Evolutionary conservation across 2,797 vertebrate genomes (phyloP), one percentile per base, ranked within the genome.

Genomic region (Dendrocincla tyrannina): DNA sequence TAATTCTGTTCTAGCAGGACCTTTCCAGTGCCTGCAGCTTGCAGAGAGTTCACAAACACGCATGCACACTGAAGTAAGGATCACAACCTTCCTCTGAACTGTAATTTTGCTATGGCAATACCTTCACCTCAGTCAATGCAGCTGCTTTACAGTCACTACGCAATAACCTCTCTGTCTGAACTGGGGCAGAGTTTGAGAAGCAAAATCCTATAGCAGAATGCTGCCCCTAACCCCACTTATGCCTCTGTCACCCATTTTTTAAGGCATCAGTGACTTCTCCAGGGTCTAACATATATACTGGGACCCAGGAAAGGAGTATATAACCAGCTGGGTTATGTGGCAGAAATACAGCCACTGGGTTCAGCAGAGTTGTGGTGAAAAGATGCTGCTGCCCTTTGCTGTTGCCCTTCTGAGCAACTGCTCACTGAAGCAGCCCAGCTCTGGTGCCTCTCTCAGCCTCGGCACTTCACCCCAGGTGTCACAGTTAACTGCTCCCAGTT

Each of bases 391-490:
- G 6, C 11, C 24, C 7, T 1, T 58, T 12, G 1, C 8, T 24
- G 30, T 42, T 33, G 55, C 44, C 72, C 33, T 53, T 55, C 49
- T 19, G 52, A 70, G 66, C 1, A 5, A 13, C 33, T 8, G 25
- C 56, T 35, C 11, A 37, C n/a, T 32, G 58, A n/a, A 89, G 30
- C 59, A 90, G 46, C 42, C 6, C 46, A 64, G 33, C 66, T 22
- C 75, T 0, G 0, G 1, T 3, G 49, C 25, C 41, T 20, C 32
- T 58, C 19, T 44, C 4, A 2, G 68, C 19, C 39, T 42, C 3
- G 0, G n/a, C 25, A 19, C 32, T 14, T 66, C 32, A 16, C 27
- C n/a, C 1, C 5, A 15, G 60, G 16, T 4, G 7, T 25, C 42
- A 30, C 28, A 18, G 59, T 3, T 33, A 25, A 5, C 37, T 5